Percentiles rank a stretch among this genome's conserved stretches.
These are phyloP conservation scores for Tachuris rubrigastra DNA, from an alignment of 2,113 vertebrate genomes.

Conservation along the genomic window DNA sequence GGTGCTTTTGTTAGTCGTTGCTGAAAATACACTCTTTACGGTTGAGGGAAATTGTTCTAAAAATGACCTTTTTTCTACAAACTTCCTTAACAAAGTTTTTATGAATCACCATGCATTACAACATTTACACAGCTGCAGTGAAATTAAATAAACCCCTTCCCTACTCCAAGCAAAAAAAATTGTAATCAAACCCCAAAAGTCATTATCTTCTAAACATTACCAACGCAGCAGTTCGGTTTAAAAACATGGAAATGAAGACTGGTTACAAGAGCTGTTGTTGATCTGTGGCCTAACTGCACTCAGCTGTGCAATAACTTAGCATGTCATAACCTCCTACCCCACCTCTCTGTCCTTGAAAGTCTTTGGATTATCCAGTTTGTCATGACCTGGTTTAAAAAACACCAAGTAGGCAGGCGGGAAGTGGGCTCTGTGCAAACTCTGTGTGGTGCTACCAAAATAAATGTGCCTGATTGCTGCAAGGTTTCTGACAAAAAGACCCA, in stretches of 20 bases:
- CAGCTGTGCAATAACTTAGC: background rate
- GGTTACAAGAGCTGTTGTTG: background rate
- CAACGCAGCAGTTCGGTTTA: background rate
- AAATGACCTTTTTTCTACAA: background rate
- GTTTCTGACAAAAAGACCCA: background rate
- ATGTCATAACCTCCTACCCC: background rate
- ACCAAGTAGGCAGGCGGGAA: background rate
- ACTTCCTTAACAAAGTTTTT: background rate
- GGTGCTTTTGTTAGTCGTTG: background rate
- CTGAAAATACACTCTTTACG: background rate
- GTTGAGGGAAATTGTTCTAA: background rate
- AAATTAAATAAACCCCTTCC: background rate
- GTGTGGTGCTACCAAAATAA: background rate
- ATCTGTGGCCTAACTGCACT: background rate
- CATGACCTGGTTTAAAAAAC: background rate
- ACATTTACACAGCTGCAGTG: background rate
- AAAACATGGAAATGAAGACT: background rate
- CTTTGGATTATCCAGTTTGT: background rate
- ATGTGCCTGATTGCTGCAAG: background rate
- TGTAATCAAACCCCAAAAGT: background rate
- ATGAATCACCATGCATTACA: background rate
- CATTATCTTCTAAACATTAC: background rate
- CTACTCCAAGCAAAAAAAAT: background rate
- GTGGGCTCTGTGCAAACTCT: background rate
- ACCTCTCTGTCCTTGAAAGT: background rate